Conservation (phyloP, 1,140 invertebrate species). For the Drosophila bocqueti region DNA sequence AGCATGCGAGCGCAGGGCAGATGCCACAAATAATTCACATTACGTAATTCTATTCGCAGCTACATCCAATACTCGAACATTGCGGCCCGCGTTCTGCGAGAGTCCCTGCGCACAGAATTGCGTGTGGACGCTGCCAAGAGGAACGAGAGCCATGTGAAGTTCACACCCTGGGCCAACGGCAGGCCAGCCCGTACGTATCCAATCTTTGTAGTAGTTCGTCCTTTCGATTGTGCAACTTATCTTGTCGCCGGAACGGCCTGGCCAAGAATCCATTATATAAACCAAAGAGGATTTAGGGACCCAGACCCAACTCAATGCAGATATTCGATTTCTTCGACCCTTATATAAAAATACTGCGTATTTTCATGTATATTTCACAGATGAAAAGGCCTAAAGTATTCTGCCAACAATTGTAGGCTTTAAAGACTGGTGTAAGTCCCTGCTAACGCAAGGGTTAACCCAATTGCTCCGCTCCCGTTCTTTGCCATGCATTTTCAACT, state of each 20-base stretch:
- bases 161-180: conserved; percentile 94
- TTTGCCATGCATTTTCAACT: conserved; percentile 5
- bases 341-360: conserved; percentile 11
- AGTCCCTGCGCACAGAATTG: conserved; percentile 91
- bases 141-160: conserved; percentile 90
- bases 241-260: conserved; percentile 1
- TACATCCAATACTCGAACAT: conserved; percentile 97
- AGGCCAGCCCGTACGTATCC: conserved; percentile 91
- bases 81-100: conserved; percentile 92
- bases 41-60: conserved; percentile 87
- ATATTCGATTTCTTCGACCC: background rate
- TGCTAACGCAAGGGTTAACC: conserved; percentile 13
- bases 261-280: conserved; percentile 25
- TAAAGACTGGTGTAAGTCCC: conserved; percentile 57
- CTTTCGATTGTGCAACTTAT: conserved; percentile 32
- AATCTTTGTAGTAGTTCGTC: background rate
- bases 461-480: conserved; percentile 7
- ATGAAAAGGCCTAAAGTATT: conserved; percentile 69
- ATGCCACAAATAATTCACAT: conserved; percentile 40
- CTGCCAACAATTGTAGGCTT: conserved; percentile 10
- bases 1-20: conserved; percentile 5
- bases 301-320: background rate
- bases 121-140: conserved; percentile 91
- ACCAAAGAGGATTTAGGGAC: conserved; percentile 7
- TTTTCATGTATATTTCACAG: conserved; percentile 64